Base-by-base conservation (phyloP, 2,113 vertebrate genomes). In the Oncorhynchus mykiss region DNA sequence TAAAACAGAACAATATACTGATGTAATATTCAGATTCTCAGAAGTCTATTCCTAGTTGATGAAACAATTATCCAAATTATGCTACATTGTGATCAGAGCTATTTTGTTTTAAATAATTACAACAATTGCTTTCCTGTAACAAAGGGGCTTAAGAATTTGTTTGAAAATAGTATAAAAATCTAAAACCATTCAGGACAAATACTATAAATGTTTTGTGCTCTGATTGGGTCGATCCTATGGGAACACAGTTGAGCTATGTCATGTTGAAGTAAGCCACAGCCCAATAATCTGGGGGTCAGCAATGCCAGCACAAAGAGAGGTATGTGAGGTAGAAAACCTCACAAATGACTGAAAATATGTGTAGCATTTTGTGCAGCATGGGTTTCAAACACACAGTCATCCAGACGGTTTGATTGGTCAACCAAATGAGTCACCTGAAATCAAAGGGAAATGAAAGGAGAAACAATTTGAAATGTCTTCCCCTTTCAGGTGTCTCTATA, bases 401-500 rank as follows among this genome's bases (percentile, higher is more conserved):
- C 82, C 85, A 89, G 84, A 89, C 85, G 77, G 83, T 73, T 86
- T 92, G 91, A 94, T 87, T 93, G 92, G 93, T 85, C 90, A 93
- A 91, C 78, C 88, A 91, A 93, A 92, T 86, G 86, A 91, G 91
- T 91, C 82, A 75, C 86, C 73, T 78, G 81, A 91, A 93, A 93
- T 93, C 91, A 94, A 94, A 93, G 87, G 81, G 78, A 91, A 91
- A 91, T 1, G 90, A 89, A 92, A 91, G 88, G 78, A 89, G 84
- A 84, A 88, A 90, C 86, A 91, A 90, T 92, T 93, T 92, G 89
- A 93, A 92, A 93, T 89, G 79, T 89, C 90, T 86, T 88, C 90
- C 84, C 86, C 80, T 89, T 91, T 91, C 87, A 85, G 83, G 87
- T 91, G 87, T 86, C 89, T 91, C 89, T 87, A 83, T 87, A 91